Base-by-base conservation (phyloP, 2,888 invertebrate genomes). In the Helobdella robusta region DNA sequence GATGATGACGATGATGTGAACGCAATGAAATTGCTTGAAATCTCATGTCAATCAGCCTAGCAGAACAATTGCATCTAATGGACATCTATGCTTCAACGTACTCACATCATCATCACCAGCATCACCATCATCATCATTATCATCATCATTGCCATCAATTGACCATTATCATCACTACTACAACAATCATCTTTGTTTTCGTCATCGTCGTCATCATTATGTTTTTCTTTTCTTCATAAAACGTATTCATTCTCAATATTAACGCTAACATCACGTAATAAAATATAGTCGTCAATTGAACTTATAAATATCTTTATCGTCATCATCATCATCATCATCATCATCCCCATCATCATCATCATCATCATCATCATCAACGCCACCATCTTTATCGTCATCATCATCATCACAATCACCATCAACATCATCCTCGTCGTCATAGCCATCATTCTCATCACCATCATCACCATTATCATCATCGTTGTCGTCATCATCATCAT, bases 311-410 rank as follows among this genome's bases (percentile, higher is more conserved):
- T 40, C 44, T 15, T 40, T n/a, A 40, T 40, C 44, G n/a, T 40
- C 44, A 40, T 40, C 44, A 40, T 40, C 44, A 40, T 40, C 44
- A 40, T 40, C 44, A 40, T n/a, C 44, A 40, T n/a, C 44, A 40
- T n/a, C 44, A 40, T 40, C 44, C 11, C n/a, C 44, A 40, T 40
- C 44, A 40, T 40, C 44, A 40, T 40, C 44, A 40, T 40, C 44
- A 40, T 40, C 44, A 40, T 40, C 44, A 40, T 40, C 44, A 40
- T 40, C 44, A 40, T 40, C 44, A 40, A 15, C 44, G n/a, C n/a
- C 44, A 40, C n/a, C 44, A 40, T 40, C 44, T 15, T 40, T n/a
- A 40, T 40, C 44, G n/a, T 40, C 44, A 40, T 40, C 44, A 40
- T n/a, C 44, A 40, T n/a, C 44, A 40, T n/a, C 44, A 40, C 44